Conservation (phyloP, 2,797 vertebrate genomes). For the Tapera naevia region DNA sequence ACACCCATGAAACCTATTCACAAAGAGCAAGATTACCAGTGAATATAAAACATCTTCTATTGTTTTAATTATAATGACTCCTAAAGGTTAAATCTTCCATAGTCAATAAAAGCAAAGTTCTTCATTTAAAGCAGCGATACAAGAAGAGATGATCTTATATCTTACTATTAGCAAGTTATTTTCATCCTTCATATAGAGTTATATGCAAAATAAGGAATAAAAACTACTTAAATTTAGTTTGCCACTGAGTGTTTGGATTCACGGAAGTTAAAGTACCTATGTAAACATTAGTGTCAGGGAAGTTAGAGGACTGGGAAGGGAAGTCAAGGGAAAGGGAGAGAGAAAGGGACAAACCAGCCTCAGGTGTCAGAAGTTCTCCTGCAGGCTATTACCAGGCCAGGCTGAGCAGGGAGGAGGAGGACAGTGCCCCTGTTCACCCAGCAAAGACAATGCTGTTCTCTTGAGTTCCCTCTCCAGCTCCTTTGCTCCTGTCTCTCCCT, state of each 20-base stretch:
- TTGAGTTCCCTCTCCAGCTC: not conserved
- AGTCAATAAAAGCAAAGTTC: not conserved
- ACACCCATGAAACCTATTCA: not conserved
- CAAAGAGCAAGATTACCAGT: not conserved
- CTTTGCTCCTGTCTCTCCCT: not conserved
- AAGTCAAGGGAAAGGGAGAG: not conserved
- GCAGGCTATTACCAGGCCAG: not conserved
- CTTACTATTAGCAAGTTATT: not conserved
- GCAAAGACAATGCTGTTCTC: no score
- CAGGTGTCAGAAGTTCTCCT: not conserved
- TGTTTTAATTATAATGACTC: not conserved
- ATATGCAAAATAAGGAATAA: not conserved
- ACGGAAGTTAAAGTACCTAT: accelerated
- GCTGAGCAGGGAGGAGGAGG: not conserved
- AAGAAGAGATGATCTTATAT: not conserved
- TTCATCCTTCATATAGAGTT: not conserved
- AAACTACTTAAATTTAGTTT: not conserved
- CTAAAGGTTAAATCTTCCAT: not conserved
- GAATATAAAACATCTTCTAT: not conserved
- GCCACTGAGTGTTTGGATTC: not conserved
- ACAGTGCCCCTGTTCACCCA: not conserved
- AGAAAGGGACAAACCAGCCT: not conserved
- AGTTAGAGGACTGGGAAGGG: not conserved
- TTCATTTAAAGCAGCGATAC: not conserved
- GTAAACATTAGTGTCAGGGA: accelerated